Percentiles rank a stretch among this genome's conserved stretches.
These are phyloP conservation scores for Salticus scenicus DNA, from an alignment of 2,888 invertebrate genomes.

Conservation along the genomic window DNA sequence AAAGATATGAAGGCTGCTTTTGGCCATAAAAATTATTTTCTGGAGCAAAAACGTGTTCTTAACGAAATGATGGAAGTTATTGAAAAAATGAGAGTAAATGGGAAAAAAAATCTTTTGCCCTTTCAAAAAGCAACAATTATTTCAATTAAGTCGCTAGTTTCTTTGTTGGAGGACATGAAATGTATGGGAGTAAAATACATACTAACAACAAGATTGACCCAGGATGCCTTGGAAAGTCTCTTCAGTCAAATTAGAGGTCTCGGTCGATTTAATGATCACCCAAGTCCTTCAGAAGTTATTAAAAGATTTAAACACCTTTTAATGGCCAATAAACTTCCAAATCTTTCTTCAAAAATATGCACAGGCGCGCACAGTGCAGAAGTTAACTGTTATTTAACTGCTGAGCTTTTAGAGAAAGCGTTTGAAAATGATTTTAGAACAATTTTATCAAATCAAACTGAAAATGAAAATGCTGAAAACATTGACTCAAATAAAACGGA, in stretches of 20 bases:
- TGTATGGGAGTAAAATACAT: not conserved
- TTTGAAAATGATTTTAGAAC: not conserved
- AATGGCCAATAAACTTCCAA: slow-evolving; percentile 5
- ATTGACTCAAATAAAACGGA: too few relatives aligned
- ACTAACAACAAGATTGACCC: not conserved
- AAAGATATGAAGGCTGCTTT: too few relatives aligned
- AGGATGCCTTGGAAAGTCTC: not conserved
- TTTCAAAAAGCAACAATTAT: too few relatives aligned
- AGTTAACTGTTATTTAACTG: not conserved
- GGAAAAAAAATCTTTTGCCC: too few relatives aligned
- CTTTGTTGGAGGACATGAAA: not conserved
- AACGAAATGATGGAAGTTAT: too few relatives aligned
- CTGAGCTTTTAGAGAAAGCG: not conserved
- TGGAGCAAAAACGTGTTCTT: too few relatives aligned
- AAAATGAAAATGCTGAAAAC: not conserved
- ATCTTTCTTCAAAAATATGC: not conserved
- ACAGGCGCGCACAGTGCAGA: not conserved
- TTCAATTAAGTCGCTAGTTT: too few relatives aligned
- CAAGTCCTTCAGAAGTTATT: slow-evolving; percentile 2
- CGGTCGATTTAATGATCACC: slow-evolving; percentile 11
- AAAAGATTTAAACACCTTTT: not conserved
- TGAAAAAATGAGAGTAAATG: too few relatives aligned
- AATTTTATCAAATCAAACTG: not conserved
- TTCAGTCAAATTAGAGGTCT: slow-evolving; percentile 10
- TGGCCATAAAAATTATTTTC: too few relatives aligned